phyloP scores from a whole-genome alignment of 2,888 invertebrate species.

The Microctonus hyperodae region DNA sequence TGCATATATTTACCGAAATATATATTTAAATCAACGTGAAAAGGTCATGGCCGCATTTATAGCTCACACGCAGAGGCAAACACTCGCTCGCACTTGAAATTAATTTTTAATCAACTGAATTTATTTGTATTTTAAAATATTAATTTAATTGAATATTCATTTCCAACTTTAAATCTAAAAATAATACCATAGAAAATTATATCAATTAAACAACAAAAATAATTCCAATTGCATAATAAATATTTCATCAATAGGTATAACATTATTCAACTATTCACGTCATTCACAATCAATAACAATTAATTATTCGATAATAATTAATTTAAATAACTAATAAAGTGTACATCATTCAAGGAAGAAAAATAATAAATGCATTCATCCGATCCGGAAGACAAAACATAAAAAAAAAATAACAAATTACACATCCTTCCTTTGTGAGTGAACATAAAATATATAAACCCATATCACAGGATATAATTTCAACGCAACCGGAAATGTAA shows the following conservation, averaged over 20 bases:
- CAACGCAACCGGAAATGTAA: neutral
- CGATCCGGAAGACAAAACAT: neutral
- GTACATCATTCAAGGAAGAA: neutral
- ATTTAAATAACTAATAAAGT: neutral
- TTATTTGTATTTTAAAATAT: neutral
- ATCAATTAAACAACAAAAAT: too few species aligned
- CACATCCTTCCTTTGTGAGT: neutral
- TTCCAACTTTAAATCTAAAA: too few species aligned
- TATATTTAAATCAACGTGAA: too few species aligned
- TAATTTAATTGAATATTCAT: neutral
- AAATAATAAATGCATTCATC: neutral
- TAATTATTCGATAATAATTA: too few species aligned
- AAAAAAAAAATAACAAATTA: too few species aligned
- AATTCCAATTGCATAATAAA: too few species aligned
- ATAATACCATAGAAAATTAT: too few species aligned
- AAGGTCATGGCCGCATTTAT: neutral
- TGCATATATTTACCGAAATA: too few species aligned
- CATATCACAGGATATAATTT: slow-evolving; percentile 4
- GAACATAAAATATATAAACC: neutral
- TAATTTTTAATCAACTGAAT: neutral
- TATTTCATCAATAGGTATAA: too few species aligned
- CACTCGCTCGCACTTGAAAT: neutral
- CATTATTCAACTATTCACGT: too few species aligned
- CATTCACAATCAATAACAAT: too few species aligned
- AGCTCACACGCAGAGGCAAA: too few species aligned